Evolutionary conservation across 2,888 invertebrate species (phyloP), one percentile per base, ranked within the genome.

Genomic region (Mythimna pallens): DNA sequence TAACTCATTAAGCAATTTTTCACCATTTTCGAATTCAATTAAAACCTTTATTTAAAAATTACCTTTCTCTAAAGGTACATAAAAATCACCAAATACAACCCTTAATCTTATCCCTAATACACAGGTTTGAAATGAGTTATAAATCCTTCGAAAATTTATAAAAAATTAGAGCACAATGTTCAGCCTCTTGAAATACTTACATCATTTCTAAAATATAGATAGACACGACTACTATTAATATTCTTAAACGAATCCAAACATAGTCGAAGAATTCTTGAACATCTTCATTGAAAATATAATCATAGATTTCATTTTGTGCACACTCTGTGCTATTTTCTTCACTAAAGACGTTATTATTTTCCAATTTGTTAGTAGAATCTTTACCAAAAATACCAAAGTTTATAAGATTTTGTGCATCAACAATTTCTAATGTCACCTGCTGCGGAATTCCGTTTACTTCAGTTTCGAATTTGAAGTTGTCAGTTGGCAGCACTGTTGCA

Each of bases 201-300:
- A 96, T 88, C 95, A 96, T 96, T 88, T 96, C 96, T 81, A 96
- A 89, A 81, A 96, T 87, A 76, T 96, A 96, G 68, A 96, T 93
- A 12, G 95, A 95, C 1, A 94, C 93, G 65, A 96, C 86, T 30
- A 96, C 88, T 25, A 95, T 82, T 5, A 94, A 68, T 74, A 96
- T 86, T 70, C 95, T 90, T 50, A 96, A 64, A 70, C 93, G 90
- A 47, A 96, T 95, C 96, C 95, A 96, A 10, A 96, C 63, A 69
- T 95, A 95, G 89, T 95, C 95, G 34, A 95, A 93, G 65, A 94
- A 91, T 47, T 93, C 93, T 69, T 89, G 86, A 0, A 94, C 84
- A 69, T 94, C 92, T 40, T 95, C 94, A 68, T 87, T 92, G 10
- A 90, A 92, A 58, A 94, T 89, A 17, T 89, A 92, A 73, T 92